Percentiles rank a stretch among this genome's conserved stretches.
Evolutionary conservation across 1,140 invertebrate genomes (phyloP).

Genomic region (Monochamus saltuarius): DNA sequence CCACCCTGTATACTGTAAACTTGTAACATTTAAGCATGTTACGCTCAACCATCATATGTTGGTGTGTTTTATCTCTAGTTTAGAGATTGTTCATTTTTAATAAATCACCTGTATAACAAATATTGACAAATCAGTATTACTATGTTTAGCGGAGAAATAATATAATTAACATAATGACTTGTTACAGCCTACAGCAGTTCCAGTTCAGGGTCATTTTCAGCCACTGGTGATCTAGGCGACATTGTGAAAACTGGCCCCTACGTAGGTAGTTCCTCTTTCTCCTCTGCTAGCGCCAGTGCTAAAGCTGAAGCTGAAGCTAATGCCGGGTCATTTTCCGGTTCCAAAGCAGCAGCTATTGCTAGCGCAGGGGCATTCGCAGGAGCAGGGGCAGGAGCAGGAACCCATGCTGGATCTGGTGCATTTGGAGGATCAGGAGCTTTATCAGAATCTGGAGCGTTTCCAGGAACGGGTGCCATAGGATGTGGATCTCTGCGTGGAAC

Average conservation of each 20-base stretch:
- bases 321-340: neutral
- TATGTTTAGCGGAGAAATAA: too few species aligned
- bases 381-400: slow-evolving; percentile 2
- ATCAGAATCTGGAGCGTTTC: neutral
- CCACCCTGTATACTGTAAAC: too few species aligned
- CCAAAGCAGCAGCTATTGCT: neutral
- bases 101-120: too few species aligned
- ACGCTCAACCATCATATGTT: too few species aligned
- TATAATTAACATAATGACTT: neutral
- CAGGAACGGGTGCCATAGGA: neutral
- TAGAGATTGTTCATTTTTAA: too few species aligned
- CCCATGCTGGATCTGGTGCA: neutral
- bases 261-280: slow-evolving; percentile 3
- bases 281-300: neutral
- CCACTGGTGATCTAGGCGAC: neutral
- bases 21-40: too few species aligned
- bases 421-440: neutral
- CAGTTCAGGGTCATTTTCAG: neutral
- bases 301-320: neutral
- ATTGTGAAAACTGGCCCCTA: neutral
- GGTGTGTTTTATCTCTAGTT: too few species aligned
- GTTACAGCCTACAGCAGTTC: slow-evolving; percentile 1
- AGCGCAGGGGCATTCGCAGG: neutral
- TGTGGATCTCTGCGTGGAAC: neutral
- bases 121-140: too few species aligned